Evolutionary conservation across 1,140 invertebrate genomes (phyloP).

Genomic region (Zaprionus nigranus): DNA sequence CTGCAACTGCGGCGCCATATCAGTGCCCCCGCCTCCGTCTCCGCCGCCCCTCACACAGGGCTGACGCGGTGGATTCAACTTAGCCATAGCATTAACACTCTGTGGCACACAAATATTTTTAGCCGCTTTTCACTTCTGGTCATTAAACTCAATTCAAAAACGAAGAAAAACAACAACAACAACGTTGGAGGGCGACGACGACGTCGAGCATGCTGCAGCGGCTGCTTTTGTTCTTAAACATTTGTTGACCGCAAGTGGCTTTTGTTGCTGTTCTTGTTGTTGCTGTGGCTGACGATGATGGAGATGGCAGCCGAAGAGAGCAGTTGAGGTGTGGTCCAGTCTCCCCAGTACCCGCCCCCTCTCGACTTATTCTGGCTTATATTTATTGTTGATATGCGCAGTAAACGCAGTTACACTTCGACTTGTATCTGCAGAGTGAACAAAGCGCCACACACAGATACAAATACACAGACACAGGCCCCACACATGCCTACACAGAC

Average conservation of each 20-base stretch:
- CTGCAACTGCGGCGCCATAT: slow-evolving; percentile 47
- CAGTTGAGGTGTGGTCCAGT: slow-evolving; percentile 51
- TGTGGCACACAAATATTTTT: slow-evolving; percentile 68
- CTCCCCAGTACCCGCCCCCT: not conserved
- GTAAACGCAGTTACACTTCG: slow-evolving; percentile 27
- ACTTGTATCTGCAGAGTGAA: slow-evolving; percentile 10
- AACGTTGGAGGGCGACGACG: slow-evolving; percentile 3
- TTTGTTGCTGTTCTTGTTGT: slow-evolving; percentile 37
- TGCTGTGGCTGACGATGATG: slow-evolving; percentile 22
- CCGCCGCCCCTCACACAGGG: slow-evolving; percentile 5
- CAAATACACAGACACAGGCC: not conserved
- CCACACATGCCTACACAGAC: not conserved
- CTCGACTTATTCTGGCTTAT: slow-evolving; percentile 16
- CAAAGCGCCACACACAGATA: slow-evolving; percentile 47
- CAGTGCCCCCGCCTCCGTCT: slow-evolving; percentile 12
- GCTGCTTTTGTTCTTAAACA: slow-evolving; percentile 72
- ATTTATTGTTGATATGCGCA: slow-evolving; percentile 49
- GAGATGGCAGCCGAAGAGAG: slow-evolving; percentile 31
- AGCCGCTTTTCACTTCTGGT: slow-evolving; percentile 64
- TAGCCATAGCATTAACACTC: slow-evolving; percentile 23
- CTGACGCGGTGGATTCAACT: not conserved
- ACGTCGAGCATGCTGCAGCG: slow-evolving; percentile 27
- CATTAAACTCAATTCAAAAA: slow-evolving; percentile 71
- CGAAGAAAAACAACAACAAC: slow-evolving; percentile 16
- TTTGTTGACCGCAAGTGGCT: slow-evolving; percentile 70